Base-by-base conservation (phyloP, 2,113 vertebrate genomes). In the Phaethornis superciliosus region DNA sequence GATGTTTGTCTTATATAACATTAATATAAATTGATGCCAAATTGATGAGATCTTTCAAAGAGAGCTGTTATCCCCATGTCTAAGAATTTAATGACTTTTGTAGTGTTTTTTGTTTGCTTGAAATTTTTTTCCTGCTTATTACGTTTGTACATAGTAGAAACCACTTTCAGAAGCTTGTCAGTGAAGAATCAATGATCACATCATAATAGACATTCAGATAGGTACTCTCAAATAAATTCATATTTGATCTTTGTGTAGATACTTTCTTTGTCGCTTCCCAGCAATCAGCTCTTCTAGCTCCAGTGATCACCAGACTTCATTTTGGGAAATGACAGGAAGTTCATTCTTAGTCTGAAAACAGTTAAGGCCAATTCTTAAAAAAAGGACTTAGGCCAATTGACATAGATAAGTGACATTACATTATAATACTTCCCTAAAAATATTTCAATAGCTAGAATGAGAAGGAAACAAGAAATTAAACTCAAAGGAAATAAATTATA, bases 31-130 rank as follows among this genome's bases (percentile, higher is more conserved):
- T 49, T 52, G 81, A 35, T 88, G 28, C 56, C 10, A 19, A 88
- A 81, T 94, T 79, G 40, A 59, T 92, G 85, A 90, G 86, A 70
- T 96, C 64, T 90, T 93, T 83, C 92, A 81, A 74, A 77, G 82
- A 75, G 46, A 69, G 30, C 30, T 63, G 6, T 65, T 35, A 89
- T 95, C 83, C 93, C 85, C 56, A 52, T 52, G 18, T 94, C 7
- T 82, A 82, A 81, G 62, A 81, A 83, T 60, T 46, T 65, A 58
- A 40, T 88, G 49, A 19, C n/a, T 83, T 89, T 76, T 8, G 19
- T 15, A 19, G 8, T 47, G 15, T 3, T 51, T 76, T 81, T 81
- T 28, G 20, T 54, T 91, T 81, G 32, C 12, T 71, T 49, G 33
- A 23, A 8, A 2, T 0, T 3, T 56, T 33, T 93, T 64, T 75